These are phyloP conservation scores for Macrostomum cliftonense DNA, from an alignment of 2,888 invertebrate genomes.

Conservation along the genomic window DNA sequence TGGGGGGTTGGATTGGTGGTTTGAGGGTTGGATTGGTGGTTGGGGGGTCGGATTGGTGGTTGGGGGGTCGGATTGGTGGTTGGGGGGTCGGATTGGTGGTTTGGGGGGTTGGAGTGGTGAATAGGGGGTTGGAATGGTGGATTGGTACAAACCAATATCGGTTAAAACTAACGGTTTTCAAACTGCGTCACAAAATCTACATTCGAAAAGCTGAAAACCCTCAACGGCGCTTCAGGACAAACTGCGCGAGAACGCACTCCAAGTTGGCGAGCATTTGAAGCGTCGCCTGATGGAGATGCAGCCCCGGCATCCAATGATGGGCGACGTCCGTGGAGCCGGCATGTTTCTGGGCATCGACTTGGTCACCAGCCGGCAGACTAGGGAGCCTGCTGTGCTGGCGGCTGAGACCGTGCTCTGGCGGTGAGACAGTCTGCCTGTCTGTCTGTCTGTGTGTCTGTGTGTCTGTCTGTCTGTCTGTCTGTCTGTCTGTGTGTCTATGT, in stretches of 20 bases:
- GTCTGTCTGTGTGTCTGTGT: constrained; percentile 6
- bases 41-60: too few relatives aligned
- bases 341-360: constrained; percentile 84
- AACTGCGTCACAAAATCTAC: too few relatives aligned
- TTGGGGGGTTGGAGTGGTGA: too few relatives aligned
- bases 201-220: too few relatives aligned
- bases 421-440: constrained; percentile 15
- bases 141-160: too few relatives aligned
- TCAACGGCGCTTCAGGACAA: constrained; percentile 45
- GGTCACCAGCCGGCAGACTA: constrained; percentile 55
- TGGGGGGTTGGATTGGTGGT: too few relatives aligned
- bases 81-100: too few relatives aligned
- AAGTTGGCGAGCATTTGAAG: constrained; percentile 61
- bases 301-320: constrained; percentile 56
- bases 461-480: not conserved
- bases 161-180: too few relatives aligned
- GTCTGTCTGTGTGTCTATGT: too few relatives aligned
- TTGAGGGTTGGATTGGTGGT: too few relatives aligned
- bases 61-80: too few relatives aligned
- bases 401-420: constrained; percentile 41
- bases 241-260: constrained; percentile 58
- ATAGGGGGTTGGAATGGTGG: too few relatives aligned
- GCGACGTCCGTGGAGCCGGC: constrained; percentile 53
- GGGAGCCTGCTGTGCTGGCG: constrained; percentile 62
- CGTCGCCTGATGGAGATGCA: constrained; percentile 48